A percentile compares a stretch with the other conserved stretches of the same genome.
Conservation (phyloP, 2,888 invertebrate species). For the Schrankia costaestrigalis region DNA sequence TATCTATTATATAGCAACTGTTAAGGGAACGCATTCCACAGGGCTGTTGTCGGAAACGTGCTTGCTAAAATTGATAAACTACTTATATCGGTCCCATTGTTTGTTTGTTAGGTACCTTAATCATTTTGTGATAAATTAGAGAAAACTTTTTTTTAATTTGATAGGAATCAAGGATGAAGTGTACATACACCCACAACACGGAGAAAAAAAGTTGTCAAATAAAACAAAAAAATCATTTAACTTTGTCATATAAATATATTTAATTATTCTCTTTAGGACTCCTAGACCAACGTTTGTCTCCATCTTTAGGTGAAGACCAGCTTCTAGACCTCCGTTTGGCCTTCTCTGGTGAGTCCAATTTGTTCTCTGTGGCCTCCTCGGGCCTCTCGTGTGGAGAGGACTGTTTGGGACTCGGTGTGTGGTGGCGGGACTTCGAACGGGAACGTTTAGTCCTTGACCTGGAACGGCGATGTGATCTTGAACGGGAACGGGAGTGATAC, state of each 20-base stretch:
- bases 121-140: no score
- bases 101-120: no score
- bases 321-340: slow-evolving; percentile 75
- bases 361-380: slow-evolving; percentile 11
- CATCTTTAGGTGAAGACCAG: slow-evolving; percentile 82
- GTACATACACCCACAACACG: no score
- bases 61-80: no score
- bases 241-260: slow-evolving; percentile 10
- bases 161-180: no score
- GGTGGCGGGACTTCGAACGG: slow-evolving; percentile 41
- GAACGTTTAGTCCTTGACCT: slow-evolving; percentile 49
- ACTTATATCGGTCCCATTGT: no score
- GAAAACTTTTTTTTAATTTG: no score
- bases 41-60: no score
- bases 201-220: no score
- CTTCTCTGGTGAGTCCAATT: slow-evolving; percentile 20
- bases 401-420: slow-evolving; percentile 7
- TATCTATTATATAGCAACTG: no score
- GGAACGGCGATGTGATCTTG: slow-evolving; percentile 40
- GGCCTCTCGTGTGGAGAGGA: not conserved
- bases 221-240: not conserved
- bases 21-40: no score
- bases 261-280: slow-evolving; percentile 54
- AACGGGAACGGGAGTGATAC: slow-evolving; percentile 34
- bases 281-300: slow-evolving; percentile 77